Conservation (phyloP, 2,113 vertebrate genomes). For the Pungitius pungitius region DNA sequence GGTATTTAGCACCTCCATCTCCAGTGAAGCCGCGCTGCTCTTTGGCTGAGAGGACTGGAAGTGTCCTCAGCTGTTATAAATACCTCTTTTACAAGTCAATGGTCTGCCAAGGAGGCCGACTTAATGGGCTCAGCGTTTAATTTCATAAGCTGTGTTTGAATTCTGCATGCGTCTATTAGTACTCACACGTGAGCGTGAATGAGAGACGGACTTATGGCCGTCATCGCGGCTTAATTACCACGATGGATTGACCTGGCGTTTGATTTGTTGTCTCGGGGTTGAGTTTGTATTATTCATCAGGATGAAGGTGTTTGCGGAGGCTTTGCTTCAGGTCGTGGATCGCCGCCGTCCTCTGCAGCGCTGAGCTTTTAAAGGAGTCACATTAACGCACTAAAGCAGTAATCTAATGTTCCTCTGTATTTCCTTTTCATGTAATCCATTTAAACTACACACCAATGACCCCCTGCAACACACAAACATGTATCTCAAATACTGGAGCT, state of each 20-base stretch:
- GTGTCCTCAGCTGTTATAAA: conserved; percentile 31
- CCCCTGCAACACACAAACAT: neutral
- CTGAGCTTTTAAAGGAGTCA: neutral
- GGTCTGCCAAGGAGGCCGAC: neutral
- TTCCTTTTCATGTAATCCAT: conserved; percentile 5
- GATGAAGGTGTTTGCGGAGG: neutral
- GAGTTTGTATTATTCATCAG: neutral
- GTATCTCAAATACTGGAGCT: neutral
- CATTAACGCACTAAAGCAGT: neutral
- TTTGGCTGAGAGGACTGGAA: conserved; percentile 11
- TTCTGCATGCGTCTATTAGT: conserved; percentile 25
- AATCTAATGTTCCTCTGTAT: neutral
- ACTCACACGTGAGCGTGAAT: conserved; percentile 37
- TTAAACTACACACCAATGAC: neutral
- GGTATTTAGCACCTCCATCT: no score
- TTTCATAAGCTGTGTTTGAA: conserved; percentile 22
- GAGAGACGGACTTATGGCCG: neutral
- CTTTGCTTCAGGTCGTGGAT: neutral
- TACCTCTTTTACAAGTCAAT: conserved; percentile 15
- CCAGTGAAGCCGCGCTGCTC: neutral
- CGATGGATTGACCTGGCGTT: neutral
- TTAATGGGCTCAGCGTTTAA: conserved; percentile 39
- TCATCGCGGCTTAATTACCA: conserved; percentile 8
- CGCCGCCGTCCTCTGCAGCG: neutral
- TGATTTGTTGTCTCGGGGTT: neutral